Evolutionary conservation across 1,140 invertebrate genomes (phyloP), one percentile per base, ranked within the genome.

Genomic region (Tyrophagus putrescentiae): DNA sequence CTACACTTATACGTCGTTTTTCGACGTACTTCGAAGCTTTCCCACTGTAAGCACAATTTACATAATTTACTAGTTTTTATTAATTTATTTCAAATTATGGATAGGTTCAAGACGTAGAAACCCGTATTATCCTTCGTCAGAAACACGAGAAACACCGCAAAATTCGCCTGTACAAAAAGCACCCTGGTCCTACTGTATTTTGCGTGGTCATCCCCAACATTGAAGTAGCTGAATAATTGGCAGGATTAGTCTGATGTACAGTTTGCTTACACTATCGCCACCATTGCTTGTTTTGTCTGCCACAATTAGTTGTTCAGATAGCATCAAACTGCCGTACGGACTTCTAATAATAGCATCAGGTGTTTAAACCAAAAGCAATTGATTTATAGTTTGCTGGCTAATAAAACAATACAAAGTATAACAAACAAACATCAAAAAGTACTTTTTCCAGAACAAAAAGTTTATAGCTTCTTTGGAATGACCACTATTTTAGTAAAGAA

Each of bases 111-210:
- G 25, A 54, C 25, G 27, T 54, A 16, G 13, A 13, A 2, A 31
- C 27, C 25, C 52, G 52, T 34, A 54, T 54, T 4, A 54, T 54
- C 21, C 13, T 54, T 11, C 52, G 52, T 21, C 27, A 54, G 25
- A 29, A 33, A 54, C 27, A 21, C 16, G 52, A 54, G 21, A 27
- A 54, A 2, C 52, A 54, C 39, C 13, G 25, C 18, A 54, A 54
- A 31, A 36, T 54, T 32, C 52, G 52, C 39, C 25, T 54, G 28
- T 54, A 54, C 39, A 13, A 18, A 29, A 54, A 54, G 27, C 52
- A 54, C 39, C 52, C 52, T 13, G 52, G 52, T 23, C 52, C 52
- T 9, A 54, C 25, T 7, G 13, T 54, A 27, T 54, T 54, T 16
- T 54, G 52, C 21, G 27, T 54, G 2, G n/a, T 54, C 4, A 25